Evolutionary conservation across 2,888 invertebrate species (phyloP), one percentile per base, ranked within the genome.

Genomic region (Laothoe populi): DNA sequence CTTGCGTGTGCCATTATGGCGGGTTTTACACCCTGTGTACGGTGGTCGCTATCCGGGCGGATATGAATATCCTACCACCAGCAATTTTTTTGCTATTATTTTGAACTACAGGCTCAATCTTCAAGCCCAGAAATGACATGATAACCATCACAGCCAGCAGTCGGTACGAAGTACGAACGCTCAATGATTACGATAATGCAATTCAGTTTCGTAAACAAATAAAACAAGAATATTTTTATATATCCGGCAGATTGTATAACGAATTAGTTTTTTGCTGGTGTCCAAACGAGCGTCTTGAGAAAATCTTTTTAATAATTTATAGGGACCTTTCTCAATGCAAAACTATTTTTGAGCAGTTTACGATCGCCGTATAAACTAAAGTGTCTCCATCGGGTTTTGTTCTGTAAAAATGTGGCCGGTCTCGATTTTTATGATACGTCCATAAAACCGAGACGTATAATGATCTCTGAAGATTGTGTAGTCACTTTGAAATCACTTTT

Each of bases 381-480:
- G 24, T 57, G 58, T 46, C 57, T 62, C 46, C 57, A 21, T 19
- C 40, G 23, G 38, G 62, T 62, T 58, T 62, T 57, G 53, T 58
- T 40, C 57, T 16, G 19, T 40, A 84, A 87, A 87, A 83, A 84
- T 84, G 84, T 81, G 77, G 74, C 83, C 78, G 79, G 81, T 79
- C 82, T 81, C 77, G 77, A 73, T 81, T 88, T 87, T 88, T 89
- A 88, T 86, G 80, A 84, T 77, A 67, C 76, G 75, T 69, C 79
- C 82, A 86, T 89, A 84, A 90, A 90, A 85, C 81, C 71, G 78
- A 86, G 84, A 85, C 83, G 75, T 86, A 88, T 82, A 71, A 71
- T 77, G 79, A n/a, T 79, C 74, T 40, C 38, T 71, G 67, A 61
- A 45, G 68, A 71, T 66, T 72, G 67, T 66, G 67, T 65, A 66